Evolutionary conservation across 2,113 vertebrate species (phyloP).

Genomic region (Catharus minimus): DNA sequence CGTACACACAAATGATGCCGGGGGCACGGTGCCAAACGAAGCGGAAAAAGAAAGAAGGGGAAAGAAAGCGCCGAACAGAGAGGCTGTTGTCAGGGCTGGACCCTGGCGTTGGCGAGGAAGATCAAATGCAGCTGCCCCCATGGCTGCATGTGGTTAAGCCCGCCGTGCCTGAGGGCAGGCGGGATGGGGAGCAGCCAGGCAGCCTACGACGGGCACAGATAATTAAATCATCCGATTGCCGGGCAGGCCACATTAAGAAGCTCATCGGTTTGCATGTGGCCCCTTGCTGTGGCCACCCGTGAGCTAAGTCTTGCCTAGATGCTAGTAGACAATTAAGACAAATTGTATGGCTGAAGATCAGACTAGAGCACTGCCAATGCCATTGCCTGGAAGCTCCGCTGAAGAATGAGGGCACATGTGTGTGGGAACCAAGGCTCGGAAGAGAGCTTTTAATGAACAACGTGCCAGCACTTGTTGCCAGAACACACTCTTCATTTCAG

Average conservation of each 20-base stretch:
- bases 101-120: constrained; percentile 60
- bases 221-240: constrained; percentile 73
- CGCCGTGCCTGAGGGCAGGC: constrained; percentile 67
- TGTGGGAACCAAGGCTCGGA: constrained; percentile 56
- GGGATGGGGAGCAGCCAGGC: constrained; percentile 70
- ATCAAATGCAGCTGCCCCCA: constrained; percentile 74
- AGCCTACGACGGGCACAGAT: constrained; percentile 72
- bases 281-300: constrained; percentile 70
- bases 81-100: constrained; percentile 63
- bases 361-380: constrained; percentile 65
- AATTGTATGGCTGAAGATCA: constrained; percentile 71
- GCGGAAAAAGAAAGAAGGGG: constrained; percentile 45
- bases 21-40: constrained; percentile 66
- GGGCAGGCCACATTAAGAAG: constrained; percentile 72
- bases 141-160: constrained; percentile 69
- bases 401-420: constrained; percentile 63
- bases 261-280: constrained; percentile 67
- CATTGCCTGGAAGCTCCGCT: constrained; percentile 67
- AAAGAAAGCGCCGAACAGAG: constrained; percentile 56
- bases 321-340: constrained; percentile 62
- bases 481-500: constrained; percentile 75
- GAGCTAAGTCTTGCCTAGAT: constrained; percentile 71
- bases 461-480: constrained; percentile 72
- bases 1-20: constrained; percentile 51
- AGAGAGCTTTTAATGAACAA: constrained; percentile 66